Evolutionary conservation across 2,888 invertebrate genomes (phyloP).

Genomic region (Meghimatium bilineatum): DNA sequence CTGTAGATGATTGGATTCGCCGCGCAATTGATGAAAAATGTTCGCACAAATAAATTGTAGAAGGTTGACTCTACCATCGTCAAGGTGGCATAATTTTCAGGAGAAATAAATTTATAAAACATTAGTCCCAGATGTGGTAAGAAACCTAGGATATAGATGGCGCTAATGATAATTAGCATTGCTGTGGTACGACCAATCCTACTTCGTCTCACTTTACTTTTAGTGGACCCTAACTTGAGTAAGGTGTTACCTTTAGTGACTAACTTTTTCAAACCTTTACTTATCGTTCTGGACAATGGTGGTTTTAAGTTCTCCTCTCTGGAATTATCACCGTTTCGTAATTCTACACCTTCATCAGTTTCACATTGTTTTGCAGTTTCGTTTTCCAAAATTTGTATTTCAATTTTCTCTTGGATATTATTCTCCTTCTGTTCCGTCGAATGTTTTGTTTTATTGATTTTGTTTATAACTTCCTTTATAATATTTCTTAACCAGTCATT

Average conservation of each 20-base stretch:
- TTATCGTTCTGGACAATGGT: not conserved
- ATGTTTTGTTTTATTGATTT: not conserved
- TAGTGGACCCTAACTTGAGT: not conserved
- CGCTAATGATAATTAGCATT: slow-evolving; percentile 40
- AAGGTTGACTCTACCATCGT: not conserved
- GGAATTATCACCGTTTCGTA: not conserved
- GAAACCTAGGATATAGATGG: slow-evolving; percentile 19
- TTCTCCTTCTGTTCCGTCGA: not conserved
- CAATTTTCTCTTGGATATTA: not conserved
- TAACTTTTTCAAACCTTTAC: not conserved
- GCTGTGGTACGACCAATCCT: slow-evolving; percentile 14
- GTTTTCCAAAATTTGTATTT: not conserved
- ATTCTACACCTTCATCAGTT: not conserved
- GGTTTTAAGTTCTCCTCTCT: no score
- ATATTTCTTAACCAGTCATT: slow-evolving; percentile 22
- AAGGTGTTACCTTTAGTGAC: not conserved
- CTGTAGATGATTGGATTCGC: slow-evolving; percentile 51
- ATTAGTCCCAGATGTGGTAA: slow-evolving; percentile 34
- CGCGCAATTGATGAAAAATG: slow-evolving; percentile 46
- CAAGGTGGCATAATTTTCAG: slow-evolving; percentile 1
- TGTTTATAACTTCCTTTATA: not conserved
- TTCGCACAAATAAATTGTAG: slow-evolving; percentile 49
- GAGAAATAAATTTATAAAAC: slow-evolving; percentile 5
- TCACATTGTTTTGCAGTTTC: not conserved
- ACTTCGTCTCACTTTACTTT: not conserved